Conservation (phyloP, 2,113 vertebrate species). For the Recurvirostra avosetta region DNA sequence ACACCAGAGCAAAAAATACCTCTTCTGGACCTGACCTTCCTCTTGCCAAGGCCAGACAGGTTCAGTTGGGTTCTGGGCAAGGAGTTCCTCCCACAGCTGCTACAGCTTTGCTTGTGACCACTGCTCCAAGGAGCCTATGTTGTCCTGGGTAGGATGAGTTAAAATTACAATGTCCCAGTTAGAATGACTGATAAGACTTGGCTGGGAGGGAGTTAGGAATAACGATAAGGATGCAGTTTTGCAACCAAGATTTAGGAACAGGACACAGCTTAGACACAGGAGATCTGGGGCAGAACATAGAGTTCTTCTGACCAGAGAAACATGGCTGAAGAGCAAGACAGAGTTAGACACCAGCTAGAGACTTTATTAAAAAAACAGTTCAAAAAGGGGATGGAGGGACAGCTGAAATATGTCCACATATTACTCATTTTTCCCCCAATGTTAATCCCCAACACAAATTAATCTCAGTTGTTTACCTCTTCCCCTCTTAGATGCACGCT, state of each 20-base stretch:
- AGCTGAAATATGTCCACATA: not conserved
- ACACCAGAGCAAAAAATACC: not conserved
- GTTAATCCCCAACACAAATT: constrained; percentile 15
- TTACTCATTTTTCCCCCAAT: not conserved
- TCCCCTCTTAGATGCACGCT: not conserved
- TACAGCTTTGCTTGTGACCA: not conserved
- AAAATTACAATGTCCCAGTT: not conserved
- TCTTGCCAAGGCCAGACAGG: not conserved
- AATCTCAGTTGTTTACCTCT: not conserved
- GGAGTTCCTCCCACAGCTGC: not conserved
- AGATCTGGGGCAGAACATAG: not conserved
- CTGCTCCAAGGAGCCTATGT: not conserved
- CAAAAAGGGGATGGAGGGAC: not conserved
- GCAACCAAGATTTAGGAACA: not conserved
- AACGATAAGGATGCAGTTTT: not conserved
- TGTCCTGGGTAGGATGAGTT: not conserved
- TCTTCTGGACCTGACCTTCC: not conserved
- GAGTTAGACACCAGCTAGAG: not conserved
- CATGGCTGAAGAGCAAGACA: not conserved
- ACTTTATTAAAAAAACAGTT: not conserved
- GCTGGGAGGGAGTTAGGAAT: not conserved
- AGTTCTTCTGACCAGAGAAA: not conserved
- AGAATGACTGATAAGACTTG: not conserved
- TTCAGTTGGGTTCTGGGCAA: not conserved
- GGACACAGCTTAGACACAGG: not conserved